Base-by-base conservation (phyloP, 2,797 vertebrate genomes). In the Coendou prehensilis region DNA sequence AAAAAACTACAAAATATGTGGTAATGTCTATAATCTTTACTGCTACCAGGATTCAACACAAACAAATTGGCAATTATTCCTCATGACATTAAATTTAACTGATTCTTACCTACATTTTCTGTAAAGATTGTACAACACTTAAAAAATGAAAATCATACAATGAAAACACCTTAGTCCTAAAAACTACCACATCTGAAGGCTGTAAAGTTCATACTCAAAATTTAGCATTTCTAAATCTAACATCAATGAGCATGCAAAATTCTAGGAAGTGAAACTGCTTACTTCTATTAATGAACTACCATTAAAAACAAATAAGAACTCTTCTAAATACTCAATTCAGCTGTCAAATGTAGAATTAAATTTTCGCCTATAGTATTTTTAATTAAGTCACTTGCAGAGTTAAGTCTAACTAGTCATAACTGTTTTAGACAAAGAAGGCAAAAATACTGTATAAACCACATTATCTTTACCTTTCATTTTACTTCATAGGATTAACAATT, bases 401-500 rank as follows among this genome's bases (percentile, higher is more conserved):
- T 92, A 94, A 97, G 95, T 92, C 6, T 89, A 95, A 79, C 50
- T 33, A 97, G 79, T 78, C 37, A 63, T 64, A 94, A 93, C 9
- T 93, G 10, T 85, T 98, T 97, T 93, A 87, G 80, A 97, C 75
- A 97, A 96, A 85, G 73, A 47, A 59, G 83, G 30, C 15, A 93
- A 14, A 95, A 98, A 97, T 63, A 96, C 85, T 96, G 37, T 67
- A 79, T 94, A 86, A 63, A 90, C 59, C 88, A 50, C 93, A 97
- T 82, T 96, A 97, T n/a, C 94, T 96, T 95, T 95, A 94, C 71
- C 95, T 96, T 97, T 80, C 20, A 50, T 96, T 95, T 95, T 96
- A 97, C 83, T 73, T 97, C 79, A 93, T n/a, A 91, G 45, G 81
- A 95, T 97, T 97, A 97, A 87, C 45, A 89, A 95, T 94, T 93